Evolutionary conservation across 2,888 invertebrate genomes (phyloP).

Genomic region (Eupithecia subumbrata): DNA sequence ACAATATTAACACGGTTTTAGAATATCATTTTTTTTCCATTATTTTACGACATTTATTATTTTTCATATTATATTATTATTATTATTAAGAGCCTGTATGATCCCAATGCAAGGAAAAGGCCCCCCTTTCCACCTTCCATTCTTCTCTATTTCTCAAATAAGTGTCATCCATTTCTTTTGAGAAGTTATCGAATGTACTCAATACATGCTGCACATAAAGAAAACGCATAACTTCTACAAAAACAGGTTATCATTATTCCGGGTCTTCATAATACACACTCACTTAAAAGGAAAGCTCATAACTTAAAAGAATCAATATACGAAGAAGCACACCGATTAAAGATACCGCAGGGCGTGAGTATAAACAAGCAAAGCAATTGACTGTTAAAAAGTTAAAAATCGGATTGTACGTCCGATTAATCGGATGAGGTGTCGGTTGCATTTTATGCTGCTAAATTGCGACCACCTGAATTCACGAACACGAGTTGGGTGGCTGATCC

Average conservation of each 20-base stretch:
- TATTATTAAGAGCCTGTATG: neutral
- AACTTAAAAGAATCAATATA: slow-evolving; percentile 36
- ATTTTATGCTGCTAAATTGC: slow-evolving; percentile 81
- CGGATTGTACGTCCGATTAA: slow-evolving; percentile 74
- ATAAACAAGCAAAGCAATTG: slow-evolving; percentile 73
- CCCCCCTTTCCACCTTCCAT: no score
- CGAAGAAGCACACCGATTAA: slow-evolving; percentile 51
- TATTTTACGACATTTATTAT: neutral
- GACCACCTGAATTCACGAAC: slow-evolving; percentile 70
- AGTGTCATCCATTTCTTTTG: neutral
- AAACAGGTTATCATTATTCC: slow-evolving; percentile 12
- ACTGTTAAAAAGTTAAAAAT: slow-evolving; percentile 61
- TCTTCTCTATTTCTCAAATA: no score
- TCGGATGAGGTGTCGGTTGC: slow-evolving; percentile 72
- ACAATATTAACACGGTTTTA: neutral
- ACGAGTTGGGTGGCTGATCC: slow-evolving; percentile 66
- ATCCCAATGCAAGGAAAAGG: no score
- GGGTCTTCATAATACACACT: slow-evolving; percentile 8
- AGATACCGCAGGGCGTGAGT: slow-evolving; percentile 65
- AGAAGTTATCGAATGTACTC: neutral
- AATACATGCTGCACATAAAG: neutral
- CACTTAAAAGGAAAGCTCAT: slow-evolving; percentile 21
- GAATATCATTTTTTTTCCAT: no score
- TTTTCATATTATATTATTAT: neutral
- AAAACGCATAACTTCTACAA: neutral